Evolutionary conservation across 1,140 invertebrate genomes (phyloP), one percentile per base, ranked within the genome.

Genomic region (Bombus sylvicola): DNA sequence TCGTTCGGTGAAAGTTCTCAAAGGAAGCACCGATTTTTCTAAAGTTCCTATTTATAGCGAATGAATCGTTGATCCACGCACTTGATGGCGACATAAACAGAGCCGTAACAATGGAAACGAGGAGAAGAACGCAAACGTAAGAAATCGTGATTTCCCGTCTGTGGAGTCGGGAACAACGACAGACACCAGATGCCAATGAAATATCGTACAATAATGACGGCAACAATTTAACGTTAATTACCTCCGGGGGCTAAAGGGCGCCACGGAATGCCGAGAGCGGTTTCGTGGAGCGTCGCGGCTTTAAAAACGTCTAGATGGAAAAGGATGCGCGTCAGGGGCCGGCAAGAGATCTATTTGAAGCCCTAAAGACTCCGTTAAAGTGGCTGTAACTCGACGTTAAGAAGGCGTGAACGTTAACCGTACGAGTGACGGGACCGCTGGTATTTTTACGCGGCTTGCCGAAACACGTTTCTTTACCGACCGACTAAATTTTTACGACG

Each of bases 301-400:
- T 88, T 88, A 90, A 90, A 90, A 90, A 90, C 79, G 89, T 90
- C 89, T 69, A 37, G 66, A 73, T 81, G 71, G 87, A 28, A 86
- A 88, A 84, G 75, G 76, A 87, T 73, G 73, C 62, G 83, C 74
- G 78, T 86, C 72, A 76, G 77, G 74, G 88, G 72, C 64, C 75
- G 53, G 64, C 47, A 80, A 9, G 47, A 76, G 88, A 90, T 94
- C 92, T 94, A 94, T 94, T 94, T 90, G 94, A 93, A 87, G 92
- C 93, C 92, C 94, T 94, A 94, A 95, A 93, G 92, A 93, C 92
- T 92, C 91, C 89, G 92, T 94, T 94, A 94, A 95, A 94, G 92
- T 90, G 92, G 92, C 91, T 88, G 92, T 94, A 94, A 94, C 91
- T 94, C 90, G 92, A 92, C 91, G 88, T 92, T 90, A 91, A 92